Evolutionary conservation across 1,140 invertebrate genomes (phyloP).

Genomic region (Drosophila ercepeae): DNA sequence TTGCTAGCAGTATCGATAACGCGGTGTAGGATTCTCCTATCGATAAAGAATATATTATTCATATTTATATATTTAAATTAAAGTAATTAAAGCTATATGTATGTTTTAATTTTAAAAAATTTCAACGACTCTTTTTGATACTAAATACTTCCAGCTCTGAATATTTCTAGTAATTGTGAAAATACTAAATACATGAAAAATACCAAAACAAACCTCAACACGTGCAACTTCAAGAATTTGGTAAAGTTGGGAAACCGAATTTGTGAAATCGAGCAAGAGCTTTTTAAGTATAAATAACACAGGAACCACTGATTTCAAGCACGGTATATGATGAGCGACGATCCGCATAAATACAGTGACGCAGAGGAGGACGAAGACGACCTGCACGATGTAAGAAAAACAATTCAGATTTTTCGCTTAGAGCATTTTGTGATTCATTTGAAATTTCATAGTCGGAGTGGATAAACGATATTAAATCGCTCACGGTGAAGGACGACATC

Average conservation of each 20-base stretch:
- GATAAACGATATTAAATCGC: conserved; percentile 62
- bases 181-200: conserved; percentile 50
- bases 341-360: conserved; percentile 74
- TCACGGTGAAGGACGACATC: conserved; percentile 61
- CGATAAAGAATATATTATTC: not conserved
- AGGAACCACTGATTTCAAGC: not conserved
- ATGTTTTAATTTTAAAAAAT: too few relatives aligned
- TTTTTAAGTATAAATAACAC: conserved; percentile 7
- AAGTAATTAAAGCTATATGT: too few relatives aligned
- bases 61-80: too few relatives aligned
- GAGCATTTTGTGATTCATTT: too few relatives aligned
- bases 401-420: too few relatives aligned
- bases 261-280: not conserved
- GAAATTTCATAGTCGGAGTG: conserved; percentile 52
- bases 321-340: conserved; percentile 43
- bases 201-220: conserved; percentile 18
- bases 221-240: conserved; percentile 19
- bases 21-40: not conserved
- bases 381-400: conserved; percentile 40
- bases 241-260: conserved; percentile 13
- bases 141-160: too few relatives aligned
- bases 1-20: not conserved
- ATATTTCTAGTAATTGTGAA: not conserved
- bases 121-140: too few relatives aligned
- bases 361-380: conserved; percentile 71